phyloP scores from a whole-genome alignment of 2,797 vertebrate genomes.

The Hippoglossus hippoglossus region DNA sequence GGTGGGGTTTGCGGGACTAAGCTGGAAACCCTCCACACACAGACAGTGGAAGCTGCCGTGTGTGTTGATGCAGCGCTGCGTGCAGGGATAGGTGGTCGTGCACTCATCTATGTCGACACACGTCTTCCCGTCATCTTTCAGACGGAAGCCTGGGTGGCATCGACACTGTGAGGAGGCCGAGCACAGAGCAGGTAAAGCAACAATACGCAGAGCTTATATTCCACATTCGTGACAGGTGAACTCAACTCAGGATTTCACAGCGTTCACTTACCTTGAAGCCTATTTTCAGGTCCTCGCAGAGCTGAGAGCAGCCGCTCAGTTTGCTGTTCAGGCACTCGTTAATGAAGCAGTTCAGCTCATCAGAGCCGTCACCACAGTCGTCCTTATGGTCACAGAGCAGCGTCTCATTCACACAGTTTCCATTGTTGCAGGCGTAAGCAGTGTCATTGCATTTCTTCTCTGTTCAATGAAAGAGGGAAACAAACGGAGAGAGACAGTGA shows the following conservation, averaged over 20 bases:
- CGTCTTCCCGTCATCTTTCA: conserved; percentile 95
- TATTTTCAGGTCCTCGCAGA: conserved; percentile 95
- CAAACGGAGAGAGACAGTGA: conserved; percentile 20
- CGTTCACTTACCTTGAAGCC: conserved; percentile 92
- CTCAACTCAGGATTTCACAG: conserved; percentile 23
- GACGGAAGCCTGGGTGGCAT: conserved; percentile 93
- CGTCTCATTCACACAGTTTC: conserved; percentile 90
- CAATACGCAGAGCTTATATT: background rate
- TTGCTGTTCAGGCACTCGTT: conserved; percentile 95
- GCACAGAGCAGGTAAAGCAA: conserved; percentile 50
- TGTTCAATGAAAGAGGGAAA: conserved; percentile 64
- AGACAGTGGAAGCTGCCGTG: conserved; percentile 94
- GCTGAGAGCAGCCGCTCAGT: conserved; percentile 96
- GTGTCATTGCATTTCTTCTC: conserved; percentile 96
- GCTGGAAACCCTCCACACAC: conserved; percentile 92
- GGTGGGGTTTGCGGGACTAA: conserved; percentile 88
- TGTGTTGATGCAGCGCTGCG: conserved; percentile 95
- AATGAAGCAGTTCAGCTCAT: conserved; percentile 95
- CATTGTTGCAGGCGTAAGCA: conserved; percentile 89
- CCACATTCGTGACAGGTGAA: background rate
- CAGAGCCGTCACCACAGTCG: conserved; percentile 92
- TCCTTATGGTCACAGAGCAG: conserved; percentile 93
- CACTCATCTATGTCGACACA: conserved; percentile 97
- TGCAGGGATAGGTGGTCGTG: conserved; percentile 94
- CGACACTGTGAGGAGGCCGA: conserved; percentile 87